A percentile compares a stretch with the other conserved stretches of the same genome.
These are phyloP conservation scores for Sitta europaea DNA, from an alignment of 2,113 vertebrate species.

Conservation along the genomic window DNA sequence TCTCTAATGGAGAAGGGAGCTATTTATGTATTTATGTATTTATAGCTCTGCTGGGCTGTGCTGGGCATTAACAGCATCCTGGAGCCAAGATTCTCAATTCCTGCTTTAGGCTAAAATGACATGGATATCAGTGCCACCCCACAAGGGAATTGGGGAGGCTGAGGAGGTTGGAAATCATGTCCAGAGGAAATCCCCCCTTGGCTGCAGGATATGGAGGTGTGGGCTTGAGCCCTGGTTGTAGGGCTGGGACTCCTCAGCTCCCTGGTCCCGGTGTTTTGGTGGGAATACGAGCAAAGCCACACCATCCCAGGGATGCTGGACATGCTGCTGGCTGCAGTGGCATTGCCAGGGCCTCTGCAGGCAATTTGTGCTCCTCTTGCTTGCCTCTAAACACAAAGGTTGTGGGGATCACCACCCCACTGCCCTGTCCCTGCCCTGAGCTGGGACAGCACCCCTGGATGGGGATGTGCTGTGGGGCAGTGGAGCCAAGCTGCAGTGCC, in stretches of 20 bases:
- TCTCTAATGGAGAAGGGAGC: neutral
- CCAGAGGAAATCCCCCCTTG: neutral
- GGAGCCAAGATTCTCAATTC: neutral
- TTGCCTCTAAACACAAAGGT: neutral
- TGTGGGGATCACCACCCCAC: neutral
- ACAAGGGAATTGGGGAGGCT: neutral
- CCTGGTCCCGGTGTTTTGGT: accelerated
- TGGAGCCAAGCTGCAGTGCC: neutral
- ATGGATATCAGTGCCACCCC: neutral
- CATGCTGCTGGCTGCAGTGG: accelerated
- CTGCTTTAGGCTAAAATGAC: neutral
- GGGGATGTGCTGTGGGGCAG: neutral
- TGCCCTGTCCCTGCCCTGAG: neutral
- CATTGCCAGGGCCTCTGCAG: neutral
- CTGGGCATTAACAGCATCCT: neutral
- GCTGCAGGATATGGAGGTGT: neutral
- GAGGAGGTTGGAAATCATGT: accelerated
- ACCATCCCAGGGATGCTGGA: neutral
- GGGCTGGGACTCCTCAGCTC: neutral
- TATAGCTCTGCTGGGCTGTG: neutral
- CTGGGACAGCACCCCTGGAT: accelerated
- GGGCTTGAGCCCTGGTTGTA: accelerated
- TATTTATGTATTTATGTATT: neutral
- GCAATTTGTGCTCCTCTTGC: neutral
- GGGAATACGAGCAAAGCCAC: neutral